Evolutionary conservation across 2,888 invertebrate genomes (phyloP).

Genomic region (Abrostola tripartita): DNA sequence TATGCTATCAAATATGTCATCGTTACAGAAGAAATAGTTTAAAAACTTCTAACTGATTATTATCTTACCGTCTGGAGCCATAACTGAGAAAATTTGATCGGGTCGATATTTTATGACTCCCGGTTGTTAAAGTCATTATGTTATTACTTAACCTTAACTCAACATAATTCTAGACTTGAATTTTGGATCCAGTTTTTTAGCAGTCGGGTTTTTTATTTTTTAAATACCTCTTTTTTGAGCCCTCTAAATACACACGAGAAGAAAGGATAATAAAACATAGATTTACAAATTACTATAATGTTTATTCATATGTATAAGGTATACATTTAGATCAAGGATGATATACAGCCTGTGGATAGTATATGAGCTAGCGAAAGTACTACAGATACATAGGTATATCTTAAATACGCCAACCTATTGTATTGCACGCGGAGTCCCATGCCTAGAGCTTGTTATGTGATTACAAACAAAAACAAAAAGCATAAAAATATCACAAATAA

Average conservation of each 20-base stretch:
- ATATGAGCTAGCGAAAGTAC: conserved; percentile 73
- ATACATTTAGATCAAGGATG: conserved; percentile 73
- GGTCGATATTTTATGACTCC: too few species aligned
- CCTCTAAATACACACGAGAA: not conserved
- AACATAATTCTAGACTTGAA: too few species aligned
- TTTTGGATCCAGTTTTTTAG: too few species aligned
- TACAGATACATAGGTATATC: conserved; percentile 69
- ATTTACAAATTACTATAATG: conserved; percentile 79
- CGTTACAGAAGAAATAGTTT: not conserved
- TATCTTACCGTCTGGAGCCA: too few species aligned
- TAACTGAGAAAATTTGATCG: too few species aligned
- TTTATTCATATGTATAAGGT: conserved; percentile 78
- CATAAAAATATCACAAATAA: not conserved
- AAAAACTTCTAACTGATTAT: not conserved
- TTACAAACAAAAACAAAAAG: conserved; percentile 18
- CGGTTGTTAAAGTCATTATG: too few species aligned
- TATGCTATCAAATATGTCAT: not conserved
- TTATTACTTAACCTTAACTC: too few species aligned
- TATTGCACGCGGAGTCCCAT: conserved; percentile 61
- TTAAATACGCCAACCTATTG: conserved; percentile 47
- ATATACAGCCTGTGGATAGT: conserved; percentile 68
- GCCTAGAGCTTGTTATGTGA: conserved; percentile 41
- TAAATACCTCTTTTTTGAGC: too few species aligned
- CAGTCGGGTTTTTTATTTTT: too few species aligned
- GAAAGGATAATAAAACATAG: conserved; percentile 53